Conservation (phyloP, 2,888 invertebrate species). For the Parnassius orleans region DNA sequence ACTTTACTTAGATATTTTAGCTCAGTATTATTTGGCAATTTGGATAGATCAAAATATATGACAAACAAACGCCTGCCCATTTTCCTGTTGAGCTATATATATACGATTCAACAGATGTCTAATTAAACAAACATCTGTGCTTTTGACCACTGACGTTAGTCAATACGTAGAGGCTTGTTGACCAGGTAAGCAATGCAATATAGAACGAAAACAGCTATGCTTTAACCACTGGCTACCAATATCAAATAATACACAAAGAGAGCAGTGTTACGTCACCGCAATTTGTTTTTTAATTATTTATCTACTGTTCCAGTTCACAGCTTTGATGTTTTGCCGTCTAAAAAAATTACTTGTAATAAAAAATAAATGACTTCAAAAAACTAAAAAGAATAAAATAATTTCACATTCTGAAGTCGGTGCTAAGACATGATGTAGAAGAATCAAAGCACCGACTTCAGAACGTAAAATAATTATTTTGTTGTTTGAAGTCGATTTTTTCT, state of each 20-base stretch:
- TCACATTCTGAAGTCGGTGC: too few species aligned
- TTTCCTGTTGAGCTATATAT: neutral
- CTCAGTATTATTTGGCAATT: neutral
- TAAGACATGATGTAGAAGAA: too few species aligned
- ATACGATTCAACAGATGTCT: neutral
- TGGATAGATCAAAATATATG: neutral
- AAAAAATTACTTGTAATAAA: too few species aligned
- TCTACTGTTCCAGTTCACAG: too few species aligned
- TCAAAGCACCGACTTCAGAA: too few species aligned
- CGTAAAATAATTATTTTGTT: too few species aligned
- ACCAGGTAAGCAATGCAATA: constrained; percentile 11
- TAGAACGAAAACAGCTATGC: constrained; percentile 6
- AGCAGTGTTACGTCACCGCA: constrained; percentile 1
- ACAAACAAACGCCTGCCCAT: neutral
- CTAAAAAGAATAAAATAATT: too few species aligned
- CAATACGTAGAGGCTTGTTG: constrained; percentile 8
- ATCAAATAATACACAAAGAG: constrained; percentile 3
- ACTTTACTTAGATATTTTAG: too few species aligned
- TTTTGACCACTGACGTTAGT: constrained; percentile 1
- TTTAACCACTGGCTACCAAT: neutral
- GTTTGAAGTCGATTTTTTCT: too few species aligned
- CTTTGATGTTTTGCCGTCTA: too few species aligned
- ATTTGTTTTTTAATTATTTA: neutral
- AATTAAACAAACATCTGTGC: constrained; percentile 14
- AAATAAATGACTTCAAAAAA: too few species aligned